Evolutionary conservation across 2,888 invertebrate species (phyloP).

Genomic region (Physocephala rufipes): DNA sequence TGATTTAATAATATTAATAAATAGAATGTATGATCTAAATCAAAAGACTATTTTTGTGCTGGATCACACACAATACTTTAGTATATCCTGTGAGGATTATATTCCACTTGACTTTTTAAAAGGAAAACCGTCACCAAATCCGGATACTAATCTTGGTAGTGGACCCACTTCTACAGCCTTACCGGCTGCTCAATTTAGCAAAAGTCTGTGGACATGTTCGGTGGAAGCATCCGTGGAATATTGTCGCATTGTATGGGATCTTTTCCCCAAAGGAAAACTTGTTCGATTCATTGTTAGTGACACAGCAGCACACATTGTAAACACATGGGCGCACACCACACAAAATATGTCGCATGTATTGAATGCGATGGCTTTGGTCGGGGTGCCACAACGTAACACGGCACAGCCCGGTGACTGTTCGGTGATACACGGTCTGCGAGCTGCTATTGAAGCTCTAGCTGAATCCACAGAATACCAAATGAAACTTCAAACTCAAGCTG

Average conservation of each 20-base stretch:
- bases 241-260: constrained; percentile 95
- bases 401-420: constrained; percentile 71
- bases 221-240: constrained; percentile 96
- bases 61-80: constrained; percentile 93
- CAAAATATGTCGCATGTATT: constrained; percentile 89
- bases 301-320: constrained; percentile 83
- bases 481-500: constrained; percentile 52
- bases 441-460: constrained; percentile 85
- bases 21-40: constrained; percentile 68
- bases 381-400: constrained; percentile 74
- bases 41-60: constrained; percentile 97
- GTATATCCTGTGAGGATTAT: constrained; percentile 69
- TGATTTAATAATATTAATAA: too few species aligned
- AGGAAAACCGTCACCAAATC: constrained; percentile 67
- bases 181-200: constrained; percentile 81
- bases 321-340: constrained; percentile 83
- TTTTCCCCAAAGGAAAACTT: constrained; percentile 91
- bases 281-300: constrained; percentile 90
- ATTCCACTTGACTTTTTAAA: constrained; percentile 64
- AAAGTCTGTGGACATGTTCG: constrained; percentile 95
- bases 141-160: not conserved
- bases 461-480: constrained; percentile 83
- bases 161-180: constrained; percentile 17
- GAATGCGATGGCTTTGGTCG: constrained; percentile 84
- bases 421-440: constrained; percentile 83